Evolutionary conservation across 2,888 invertebrate genomes (phyloP), one percentile per base, ranked within the genome.

Genomic region (Drosophila siamana): DNA sequence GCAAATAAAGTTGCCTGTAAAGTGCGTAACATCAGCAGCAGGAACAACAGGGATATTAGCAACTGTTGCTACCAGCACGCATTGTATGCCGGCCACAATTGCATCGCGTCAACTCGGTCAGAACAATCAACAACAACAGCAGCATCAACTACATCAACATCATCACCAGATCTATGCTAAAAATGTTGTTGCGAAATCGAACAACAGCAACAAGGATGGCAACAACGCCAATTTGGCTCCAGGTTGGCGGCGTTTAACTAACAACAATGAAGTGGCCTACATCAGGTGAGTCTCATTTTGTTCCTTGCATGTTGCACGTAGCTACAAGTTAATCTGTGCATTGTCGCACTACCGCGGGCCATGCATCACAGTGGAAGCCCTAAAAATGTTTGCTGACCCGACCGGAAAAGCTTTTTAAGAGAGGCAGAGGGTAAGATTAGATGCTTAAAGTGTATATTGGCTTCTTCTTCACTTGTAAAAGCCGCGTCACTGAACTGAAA

Each of bases 161-260:
- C 55, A 44, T 2, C 70, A 75, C 2, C 77, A 81, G 48, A 47
- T 82, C 44, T 84, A 83, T 66, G 76, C 71, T 38, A 88, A 86
- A 69, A 80, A 76, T 88, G 78, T 75, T 60, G 74, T 75, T 60
- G 74, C 77, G 50, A 86, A 77, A 71, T 43, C 19, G 13, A 30
- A 1, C 51, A 76, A 86, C 72, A 4, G 5, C n/a, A 76, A 86
- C 72, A 92, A 93, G 78, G 90, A 86, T 69, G 13, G 13, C n/a
- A 76, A 86, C 72, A 92, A 93, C 78, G 90, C 92, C 66, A 92
- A 94, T 84, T 95, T 96, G 88, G 96, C 96, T 79, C 94, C 94
- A 86, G 96, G 96, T 75, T 97, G 96, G 96, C 95, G 95, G 92
- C 94, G 97, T 90, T 93, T 95, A 80, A 93, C 94, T 84, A 94